Base-by-base conservation (phyloP, 2,113 vertebrate species). In the Brachypodius melanocephalos region DNA sequence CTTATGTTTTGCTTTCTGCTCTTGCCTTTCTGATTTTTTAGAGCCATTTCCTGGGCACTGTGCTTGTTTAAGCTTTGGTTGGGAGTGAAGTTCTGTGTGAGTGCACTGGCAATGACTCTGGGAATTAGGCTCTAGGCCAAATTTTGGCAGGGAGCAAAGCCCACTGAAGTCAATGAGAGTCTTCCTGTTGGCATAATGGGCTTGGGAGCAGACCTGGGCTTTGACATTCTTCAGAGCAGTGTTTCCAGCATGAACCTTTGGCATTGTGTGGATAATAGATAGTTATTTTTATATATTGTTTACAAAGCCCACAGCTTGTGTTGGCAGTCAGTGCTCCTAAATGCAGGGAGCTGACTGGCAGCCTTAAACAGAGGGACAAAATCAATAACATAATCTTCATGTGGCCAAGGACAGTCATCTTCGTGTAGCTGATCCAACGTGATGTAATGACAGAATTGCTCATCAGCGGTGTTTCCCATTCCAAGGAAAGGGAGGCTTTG, bases 201-300 rank as follows among this genome's bases (percentile, higher is more conserved):
- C 22, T 89, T 92, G 91, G 91, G 84, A 95, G 61, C 58, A 87
- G 84, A 67, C 62, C 25, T 68, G 51, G 58, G 7, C 52, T 86
- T 86, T 3, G 1, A 3, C 0, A 2, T 85, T 82, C 31, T 75
- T 89, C 42, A 65, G 42, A 78, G 73, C 34, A 46, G 73, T 52
- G 9, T 5, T 87, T 94, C 66, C 43, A 61, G 2, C 0, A 3
- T 68, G 43, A 92, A 62, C 34, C 36, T 76, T 61, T 87, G 77
- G 57, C 66, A 61, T 21, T 32, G n/a, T 74, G 31, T 75, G 67
- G 78, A 40, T 87, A 89, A 58, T 29, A 55, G 59, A 26, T 46
- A 43, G 76, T 92, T 96, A 88, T 90, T 95, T 90, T 78, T 59
- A 45, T 46, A 65, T 67, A 87, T 81, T 83, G 77, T 52, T 92